Evolutionary conservation across 2,113 vertebrate genomes (phyloP), one percentile per base, ranked within the genome.

Genomic region (Myxocyprinus asiaticus): DNA sequence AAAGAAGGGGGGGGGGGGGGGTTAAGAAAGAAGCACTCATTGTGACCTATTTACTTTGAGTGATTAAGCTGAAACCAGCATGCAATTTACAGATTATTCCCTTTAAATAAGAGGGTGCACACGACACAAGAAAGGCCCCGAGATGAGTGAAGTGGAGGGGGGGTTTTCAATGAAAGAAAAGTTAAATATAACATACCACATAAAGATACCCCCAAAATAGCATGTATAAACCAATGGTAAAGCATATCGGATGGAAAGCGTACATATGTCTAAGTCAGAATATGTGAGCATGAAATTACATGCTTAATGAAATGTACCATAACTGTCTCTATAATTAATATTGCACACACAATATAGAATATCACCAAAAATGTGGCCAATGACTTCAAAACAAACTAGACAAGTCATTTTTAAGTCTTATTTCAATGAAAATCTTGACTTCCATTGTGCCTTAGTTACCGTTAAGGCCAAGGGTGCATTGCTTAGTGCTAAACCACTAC

Each of bases 101-200:
- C 73, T 82, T 80, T 45, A 88, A 90, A 91, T 88, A 85, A 90
- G 80, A 90, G 85, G 80, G 85, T 87, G 70, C 61, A 64, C 83
- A 86, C 48, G 22, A 75, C 61, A 80, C 72, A 82, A 62, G 15
- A 79, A 79, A 67, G 8, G 62, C 50, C 17, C 48, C 15, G 33
- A 11, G 62, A 55, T 15, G 68, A 68, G 9, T 70, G 69, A 73
- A 78, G 59, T 59, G 63, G 7, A 67, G 47, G 71, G 47, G 63
- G 74, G 77, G 68, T 84, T 71, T 77, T 72, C 61, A 83, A 68
- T 67, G 80, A 77, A 85, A 85, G 78, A 83, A 63, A 82, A 84
- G 86, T 82, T 87, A 89, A 87, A 90, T 87, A 91, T 90, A 90
- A 61, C 43, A 73, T 66, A 42, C 90, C 88, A 88, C 88, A 91